Percentiles rank a stretch among this genome's conserved stretches.
Evolutionary conservation across 2,797 vertebrate species (phyloP).

Genomic region (Pangasius macronema): DNA sequence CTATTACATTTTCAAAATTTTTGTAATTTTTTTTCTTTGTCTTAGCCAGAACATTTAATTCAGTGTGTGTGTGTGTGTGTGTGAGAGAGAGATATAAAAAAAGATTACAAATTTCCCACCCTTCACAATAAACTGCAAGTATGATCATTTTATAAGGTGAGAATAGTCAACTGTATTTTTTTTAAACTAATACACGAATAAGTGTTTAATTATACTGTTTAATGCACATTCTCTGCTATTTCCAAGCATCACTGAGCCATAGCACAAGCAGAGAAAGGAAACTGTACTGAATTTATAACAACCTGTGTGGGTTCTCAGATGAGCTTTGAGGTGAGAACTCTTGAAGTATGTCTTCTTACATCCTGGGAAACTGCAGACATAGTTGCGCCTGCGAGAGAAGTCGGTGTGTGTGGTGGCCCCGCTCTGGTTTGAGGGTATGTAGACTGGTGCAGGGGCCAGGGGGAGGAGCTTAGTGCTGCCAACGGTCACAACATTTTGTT

Average conservation of each 20-base stretch:
- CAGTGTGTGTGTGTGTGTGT: not conserved
- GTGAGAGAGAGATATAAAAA: not conserved
- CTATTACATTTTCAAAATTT: not conserved
- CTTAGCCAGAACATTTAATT: not conserved
- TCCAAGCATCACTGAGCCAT: not conserved
- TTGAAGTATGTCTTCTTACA: conserved; percentile 99
- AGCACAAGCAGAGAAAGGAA: not conserved
- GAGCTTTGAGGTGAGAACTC: conserved; percentile 97
- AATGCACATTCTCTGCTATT: not conserved
- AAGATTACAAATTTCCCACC: not conserved
- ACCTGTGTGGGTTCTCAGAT: conserved; percentile 97
- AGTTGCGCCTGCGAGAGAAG: conserved; percentile 90
- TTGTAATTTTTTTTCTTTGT: not conserved
- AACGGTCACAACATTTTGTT: conserved; percentile 78
- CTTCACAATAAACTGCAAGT: not conserved
- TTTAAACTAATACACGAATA: not conserved
- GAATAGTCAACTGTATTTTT: not conserved
- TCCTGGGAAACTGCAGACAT: conserved; percentile 87
- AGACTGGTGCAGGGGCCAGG: conserved; percentile 89
- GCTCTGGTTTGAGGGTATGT: conserved; percentile 81
- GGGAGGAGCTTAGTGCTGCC: conserved; percentile 90
- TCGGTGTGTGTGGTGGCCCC: conserved; percentile 76
- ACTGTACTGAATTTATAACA: conserved; percentile 35
- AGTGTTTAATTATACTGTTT: not conserved
- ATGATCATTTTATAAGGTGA: not conserved